A percentile compares a stretch with the other conserved stretches of the same genome.
phyloP scores from a whole-genome alignment of 1,140 invertebrate genomes.

The Luehdorfia chinensis region DNA sequence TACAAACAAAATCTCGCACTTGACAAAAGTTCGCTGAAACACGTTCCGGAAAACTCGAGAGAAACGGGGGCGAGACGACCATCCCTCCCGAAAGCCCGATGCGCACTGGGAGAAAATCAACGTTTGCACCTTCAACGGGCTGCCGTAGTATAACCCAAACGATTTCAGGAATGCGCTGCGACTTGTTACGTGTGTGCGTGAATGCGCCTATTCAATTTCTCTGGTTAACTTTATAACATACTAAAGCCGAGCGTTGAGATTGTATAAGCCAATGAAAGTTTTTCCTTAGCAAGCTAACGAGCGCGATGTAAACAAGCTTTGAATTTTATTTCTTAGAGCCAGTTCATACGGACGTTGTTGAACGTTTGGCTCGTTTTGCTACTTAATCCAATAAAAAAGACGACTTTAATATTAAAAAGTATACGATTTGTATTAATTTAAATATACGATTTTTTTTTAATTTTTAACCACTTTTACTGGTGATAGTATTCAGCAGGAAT shows the following conservation, averaged over 20 bases:
- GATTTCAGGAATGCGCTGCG: constrained; percentile 12
- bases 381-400: too few species aligned
- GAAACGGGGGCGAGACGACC: constrained; percentile 23
- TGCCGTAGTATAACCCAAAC: constrained; percentile 45
- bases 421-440: too few species aligned
- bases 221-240: constrained; percentile 5
- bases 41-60: constrained; percentile 23
- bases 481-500: too few species aligned
- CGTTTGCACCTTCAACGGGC: constrained; percentile 21
- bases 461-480: too few species aligned
- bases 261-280: constrained; percentile 23
- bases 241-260: constrained; percentile 17
- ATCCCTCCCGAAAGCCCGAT: constrained; percentile 19
- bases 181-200: neutral
- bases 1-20: constrained; percentile 10
- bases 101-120: constrained; percentile 33
- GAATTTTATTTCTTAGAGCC: constrained; percentile 11
- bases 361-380: too few species aligned
- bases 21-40: constrained; percentile 27
- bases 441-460: too few species aligned
- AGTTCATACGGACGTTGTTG: constrained; percentile 1
- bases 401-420: too few species aligned
- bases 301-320: constrained; percentile 20
- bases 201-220: constrained; percentile 10
- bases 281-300: constrained; percentile 19